Percentiles rank a stretch among this genome's conserved stretches.
Conservation (phyloP, 2,797 vertebrate genomes). For the Anabas testudineus region DNA sequence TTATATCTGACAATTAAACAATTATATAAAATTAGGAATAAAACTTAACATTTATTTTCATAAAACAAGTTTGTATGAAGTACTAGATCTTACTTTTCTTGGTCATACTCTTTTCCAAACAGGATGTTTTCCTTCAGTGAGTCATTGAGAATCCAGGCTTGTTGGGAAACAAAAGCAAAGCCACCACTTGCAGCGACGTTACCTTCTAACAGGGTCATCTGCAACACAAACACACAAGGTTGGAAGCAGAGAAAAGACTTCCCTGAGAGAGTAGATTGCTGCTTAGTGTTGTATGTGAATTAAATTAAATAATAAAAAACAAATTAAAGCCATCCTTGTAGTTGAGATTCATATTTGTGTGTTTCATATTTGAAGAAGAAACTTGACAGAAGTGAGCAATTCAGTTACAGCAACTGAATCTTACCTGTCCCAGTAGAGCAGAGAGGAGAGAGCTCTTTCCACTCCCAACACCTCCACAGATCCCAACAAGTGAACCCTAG, state of each 20-base stretch:
- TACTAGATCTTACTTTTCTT: slow-evolving; percentile 79
- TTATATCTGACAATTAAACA: slow-evolving; percentile 78
- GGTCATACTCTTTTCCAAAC: slow-evolving; percentile 83
- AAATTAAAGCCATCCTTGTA: no score
- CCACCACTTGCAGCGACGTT: slow-evolving; percentile 80
- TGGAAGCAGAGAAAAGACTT: slow-evolving; percentile 11
- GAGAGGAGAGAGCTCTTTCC: slow-evolving; percentile 88
- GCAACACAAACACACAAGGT: slow-evolving; percentile 36
- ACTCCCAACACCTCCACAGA: slow-evolving; percentile 86
- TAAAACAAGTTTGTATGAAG: not conserved
- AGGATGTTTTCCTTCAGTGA: slow-evolving; percentile 88
- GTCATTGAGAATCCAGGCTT: slow-evolving; percentile 89
- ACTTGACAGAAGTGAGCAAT: not conserved
- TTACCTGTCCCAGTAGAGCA: slow-evolving; percentile 87
- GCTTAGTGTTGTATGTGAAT: not conserved
- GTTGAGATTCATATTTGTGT: slow-evolving; percentile 18
- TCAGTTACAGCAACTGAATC: slow-evolving; percentile 20
- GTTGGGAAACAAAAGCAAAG: slow-evolving; percentile 87
- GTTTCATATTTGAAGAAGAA: slow-evolving; percentile 5
- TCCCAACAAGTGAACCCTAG: slow-evolving; percentile 85
- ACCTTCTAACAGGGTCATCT: slow-evolving; percentile 89
- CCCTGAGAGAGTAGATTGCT: not conserved
- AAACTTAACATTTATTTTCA: not conserved
- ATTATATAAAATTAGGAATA: not conserved
- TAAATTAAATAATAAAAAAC: not conserved